Percentiles rank a stretch among this genome's conserved stretches.
Conservation (phyloP, 2,797 vertebrate genomes). For the Oreochromis grahami region DNA sequence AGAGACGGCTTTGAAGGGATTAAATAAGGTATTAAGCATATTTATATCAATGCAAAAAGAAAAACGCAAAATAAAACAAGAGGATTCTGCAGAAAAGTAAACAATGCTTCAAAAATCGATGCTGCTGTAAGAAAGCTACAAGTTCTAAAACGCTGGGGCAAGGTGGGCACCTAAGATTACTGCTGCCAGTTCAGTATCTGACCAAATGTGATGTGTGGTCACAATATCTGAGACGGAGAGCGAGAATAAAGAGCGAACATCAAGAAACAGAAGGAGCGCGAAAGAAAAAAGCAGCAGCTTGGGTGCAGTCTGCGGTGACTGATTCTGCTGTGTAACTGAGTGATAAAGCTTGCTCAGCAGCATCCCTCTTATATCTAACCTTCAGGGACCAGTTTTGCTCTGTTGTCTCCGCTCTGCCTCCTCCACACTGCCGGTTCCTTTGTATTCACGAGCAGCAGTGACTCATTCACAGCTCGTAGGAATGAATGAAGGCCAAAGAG, state of each 20-base stretch:
- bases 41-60: neutral
- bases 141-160: neutral
- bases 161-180: neutral
- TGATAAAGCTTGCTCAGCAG: slow-evolving; percentile 68
- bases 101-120: neutral
- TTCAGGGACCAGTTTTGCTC: slow-evolving; percentile 52
- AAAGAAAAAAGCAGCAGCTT: neutral
- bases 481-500: slow-evolving; percentile 32
- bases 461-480: slow-evolving; percentile 36
- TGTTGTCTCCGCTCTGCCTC: slow-evolving; percentile 53
- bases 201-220: neutral
- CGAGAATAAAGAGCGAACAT: neutral
- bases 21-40: neutral
- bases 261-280: slow-evolving; percentile 5
- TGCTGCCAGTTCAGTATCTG: neutral
- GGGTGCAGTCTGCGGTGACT: slow-evolving; percentile 26
- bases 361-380: slow-evolving; percentile 59
- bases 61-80: neutral
- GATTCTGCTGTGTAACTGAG: slow-evolving; percentile 58
- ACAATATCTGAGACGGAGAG: neutral
- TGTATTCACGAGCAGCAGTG: slow-evolving; percentile 18
- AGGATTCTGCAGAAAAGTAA: neutral
- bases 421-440: slow-evolving; percentile 25
- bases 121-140: neutral
- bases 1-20: neutral